Conservation (phyloP, 2,888 invertebrate genomes). For the Caenorhabditis doughertyi region DNA sequence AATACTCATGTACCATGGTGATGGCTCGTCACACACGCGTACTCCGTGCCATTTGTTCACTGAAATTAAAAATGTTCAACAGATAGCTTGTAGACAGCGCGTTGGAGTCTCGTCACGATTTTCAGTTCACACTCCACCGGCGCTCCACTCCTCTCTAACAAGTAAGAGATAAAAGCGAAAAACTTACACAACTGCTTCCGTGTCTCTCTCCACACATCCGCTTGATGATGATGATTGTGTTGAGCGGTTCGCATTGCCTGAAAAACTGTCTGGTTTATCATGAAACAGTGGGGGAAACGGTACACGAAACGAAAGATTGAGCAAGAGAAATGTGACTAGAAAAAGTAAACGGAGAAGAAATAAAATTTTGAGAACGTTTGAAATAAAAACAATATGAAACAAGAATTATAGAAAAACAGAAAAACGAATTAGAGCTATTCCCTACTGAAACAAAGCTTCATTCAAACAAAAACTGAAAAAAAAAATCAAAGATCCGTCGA, state of each 20-base stretch:
- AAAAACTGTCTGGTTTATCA: background rate
- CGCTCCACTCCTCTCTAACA: too few relatives aligned
- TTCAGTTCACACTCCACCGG: too few relatives aligned
- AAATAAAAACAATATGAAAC: background rate
- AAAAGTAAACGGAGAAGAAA: constrained; percentile 10
- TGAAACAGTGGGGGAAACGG: background rate
- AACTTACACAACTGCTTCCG: constrained; percentile 46
- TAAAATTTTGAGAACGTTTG: background rate
- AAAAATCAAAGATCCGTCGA: constrained; percentile 5
- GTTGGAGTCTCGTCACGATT: too few relatives aligned
- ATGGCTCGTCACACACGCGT: constrained; percentile 52
- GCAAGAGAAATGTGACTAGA: constrained; percentile 15
- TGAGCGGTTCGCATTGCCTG: constrained; percentile 25
- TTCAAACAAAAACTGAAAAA: background rate
- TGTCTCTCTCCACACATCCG: constrained; percentile 40
- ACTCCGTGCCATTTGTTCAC: constrained; percentile 50
- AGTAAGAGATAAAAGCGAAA: too few relatives aligned
- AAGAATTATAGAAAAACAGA: background rate
- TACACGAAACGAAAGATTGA: background rate
- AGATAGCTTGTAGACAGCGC: too few relatives aligned
- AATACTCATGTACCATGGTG: constrained; percentile 60
- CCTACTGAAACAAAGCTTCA: too few relatives aligned
- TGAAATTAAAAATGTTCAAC: background rate
- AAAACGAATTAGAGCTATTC: background rate
- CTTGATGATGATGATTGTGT: background rate